These are phyloP conservation scores for Liparis tanakae DNA, from an alignment of 2,797 vertebrate species.

Conservation along the genomic window DNA sequence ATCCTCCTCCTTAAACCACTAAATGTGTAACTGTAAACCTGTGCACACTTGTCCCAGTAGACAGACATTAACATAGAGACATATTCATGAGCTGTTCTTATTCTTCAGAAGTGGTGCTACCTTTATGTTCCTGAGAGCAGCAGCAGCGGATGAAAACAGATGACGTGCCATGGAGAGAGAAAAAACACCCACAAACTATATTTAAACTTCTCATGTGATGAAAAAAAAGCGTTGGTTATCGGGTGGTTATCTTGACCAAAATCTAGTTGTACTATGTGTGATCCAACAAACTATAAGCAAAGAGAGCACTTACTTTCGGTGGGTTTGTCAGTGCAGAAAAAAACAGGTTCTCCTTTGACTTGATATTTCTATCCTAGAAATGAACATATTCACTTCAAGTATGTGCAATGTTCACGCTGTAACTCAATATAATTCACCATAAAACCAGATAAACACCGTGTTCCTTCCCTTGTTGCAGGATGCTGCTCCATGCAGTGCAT, in stretches of 20 bases:
- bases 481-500: conserved; percentile 58
- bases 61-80: conserved; percentile 8
- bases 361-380: conserved; percentile 29
- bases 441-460: conserved; percentile 61
- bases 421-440: conserved; percentile 45
- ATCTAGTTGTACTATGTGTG: background rate
- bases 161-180: background rate
- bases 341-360: conserved; percentile 11
- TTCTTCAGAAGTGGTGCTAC: conserved; percentile 17
- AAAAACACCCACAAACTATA: background rate
- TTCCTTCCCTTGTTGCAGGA: conserved; percentile 44
- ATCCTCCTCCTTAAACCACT: background rate
- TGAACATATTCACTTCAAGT: conserved; percentile 46
- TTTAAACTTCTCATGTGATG: background rate
- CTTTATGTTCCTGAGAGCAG: conserved; percentile 10
- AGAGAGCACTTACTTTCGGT: background rate
- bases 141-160: conserved; percentile 5
- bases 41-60: conserved; percentile 7
- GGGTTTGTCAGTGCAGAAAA: conserved; percentile 18
- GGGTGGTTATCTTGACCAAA: background rate
- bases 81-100: conserved; percentile 20
- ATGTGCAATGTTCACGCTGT: conserved; percentile 28
- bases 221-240: conserved; percentile 5
- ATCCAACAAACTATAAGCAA: conserved; percentile 7
- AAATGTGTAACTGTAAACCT: conserved; percentile 17